Evolutionary conservation across 2,113 vertebrate genomes (phyloP).

Genomic region (Amazona vittata): DNA sequence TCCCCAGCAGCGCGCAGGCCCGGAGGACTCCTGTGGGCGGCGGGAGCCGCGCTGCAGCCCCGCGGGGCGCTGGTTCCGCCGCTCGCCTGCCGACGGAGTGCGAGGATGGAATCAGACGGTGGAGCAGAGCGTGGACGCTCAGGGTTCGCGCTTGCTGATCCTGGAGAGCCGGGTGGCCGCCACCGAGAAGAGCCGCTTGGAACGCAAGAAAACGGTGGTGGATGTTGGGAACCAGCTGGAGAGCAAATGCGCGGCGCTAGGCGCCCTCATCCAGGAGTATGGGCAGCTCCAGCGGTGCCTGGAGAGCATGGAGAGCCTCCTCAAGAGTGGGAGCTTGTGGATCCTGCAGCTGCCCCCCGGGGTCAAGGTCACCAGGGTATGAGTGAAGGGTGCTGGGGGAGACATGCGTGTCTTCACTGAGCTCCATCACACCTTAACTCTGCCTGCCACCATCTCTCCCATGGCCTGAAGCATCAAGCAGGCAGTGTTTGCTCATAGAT

Average conservation of each 20-base stretch:
- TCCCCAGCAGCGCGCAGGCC: neutral
- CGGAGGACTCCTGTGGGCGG: neutral
- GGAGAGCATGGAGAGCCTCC: slow-evolving; percentile 75
- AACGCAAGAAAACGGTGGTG: slow-evolving; percentile 66
- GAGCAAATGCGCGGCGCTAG: slow-evolving; percentile 66
- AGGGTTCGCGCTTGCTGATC: slow-evolving; percentile 67
- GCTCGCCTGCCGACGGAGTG: too few species aligned
- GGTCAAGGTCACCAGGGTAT: slow-evolving; percentile 57
- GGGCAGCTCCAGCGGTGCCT: slow-evolving; percentile 69
- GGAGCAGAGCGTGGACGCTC: slow-evolving; percentile 71
- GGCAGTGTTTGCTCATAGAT: rapidly evolving
- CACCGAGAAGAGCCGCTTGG: slow-evolving; percentile 60
- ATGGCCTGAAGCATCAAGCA: neutral
- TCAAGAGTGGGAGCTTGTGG: slow-evolving; percentile 67
- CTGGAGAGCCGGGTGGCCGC: slow-evolving; percentile 64
- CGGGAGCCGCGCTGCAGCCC: neutral
- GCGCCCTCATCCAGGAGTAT: slow-evolving; percentile 70
- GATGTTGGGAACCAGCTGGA: slow-evolving; percentile 74
- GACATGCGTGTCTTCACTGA: neutral
- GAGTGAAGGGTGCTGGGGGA: neutral
- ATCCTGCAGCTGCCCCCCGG: slow-evolving; percentile 53
- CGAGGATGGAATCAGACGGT: slow-evolving; percentile 65
- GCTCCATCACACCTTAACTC: neutral
- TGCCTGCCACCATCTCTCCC: neutral
- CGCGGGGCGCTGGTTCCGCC: neutral